Base-by-base conservation (phyloP, 2,113 vertebrate species). In the Carassius carassius region DNA sequence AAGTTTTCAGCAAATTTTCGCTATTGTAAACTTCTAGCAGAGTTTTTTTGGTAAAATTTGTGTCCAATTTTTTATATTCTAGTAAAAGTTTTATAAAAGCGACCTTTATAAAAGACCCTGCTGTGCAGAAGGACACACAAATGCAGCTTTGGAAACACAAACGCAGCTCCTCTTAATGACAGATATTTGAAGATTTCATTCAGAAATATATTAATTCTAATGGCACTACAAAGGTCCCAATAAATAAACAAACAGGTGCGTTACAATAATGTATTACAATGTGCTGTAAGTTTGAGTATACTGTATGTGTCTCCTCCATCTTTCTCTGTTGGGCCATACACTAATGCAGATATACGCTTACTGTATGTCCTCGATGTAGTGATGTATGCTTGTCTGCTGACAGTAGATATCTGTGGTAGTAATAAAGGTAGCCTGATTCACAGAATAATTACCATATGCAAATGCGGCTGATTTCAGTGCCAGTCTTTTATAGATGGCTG, bases 401-500 rank as follows among this genome's bases (percentile, higher is more conserved):
- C 69, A 80, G 77, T 41, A 80, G 63, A 72, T 79, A 41, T 80
- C n/a, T 80, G 77, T 32, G 67, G 25, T 82, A 72, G 80, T 82
- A 82, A 82, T 82, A 82, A 82, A 82, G 80, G 80, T 82, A 82
- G 80, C 80, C 80, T 82, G 80, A 82, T 82, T 41, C 32, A 13
- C 65, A 70, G 80, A 82, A 82, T 72, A 82, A 82, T 82, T 82
- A 82, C 80, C 29, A 67, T 82, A 82, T 82, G 80, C 80, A 82
- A 82, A 82, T 82, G 65, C 80, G 1, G 19, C 80, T 82, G 80
- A 82, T 82, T 82, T 82, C 80, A 82, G 80, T 72, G 80, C 65
- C 80, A 72, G 80, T 82, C 49, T 82, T 82, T 82, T 82, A 82
- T 82, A 72, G 49, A 56, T 41, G 80, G 80, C 8, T 82, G 63